These are phyloP conservation scores for Aramus guarauna DNA, from an alignment of 2,113 vertebrate genomes.

Conservation along the genomic window DNA sequence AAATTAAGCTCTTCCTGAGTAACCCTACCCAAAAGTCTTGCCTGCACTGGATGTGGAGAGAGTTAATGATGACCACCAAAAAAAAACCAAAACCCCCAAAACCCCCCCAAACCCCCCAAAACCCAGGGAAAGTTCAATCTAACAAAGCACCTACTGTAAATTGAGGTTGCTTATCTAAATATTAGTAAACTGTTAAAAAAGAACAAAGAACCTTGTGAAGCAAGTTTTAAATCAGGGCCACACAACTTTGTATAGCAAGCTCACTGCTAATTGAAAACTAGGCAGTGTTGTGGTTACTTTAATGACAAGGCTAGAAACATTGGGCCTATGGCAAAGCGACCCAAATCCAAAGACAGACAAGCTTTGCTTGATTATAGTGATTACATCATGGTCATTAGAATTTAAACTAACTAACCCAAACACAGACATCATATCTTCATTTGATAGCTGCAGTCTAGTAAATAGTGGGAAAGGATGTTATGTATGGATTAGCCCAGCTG, in stretches of 20 bases:
- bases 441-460: constrained; percentile 82
- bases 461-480: constrained; percentile 80
- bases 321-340: constrained; percentile 70
- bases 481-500: constrained; percentile 80
- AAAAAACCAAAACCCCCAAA: background rate
- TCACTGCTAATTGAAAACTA: constrained; percentile 68
- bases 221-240: constrained; percentile 57
- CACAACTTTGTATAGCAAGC: constrained; percentile 27
- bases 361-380: constrained; percentile 76
- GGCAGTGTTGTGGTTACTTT: constrained; percentile 74
- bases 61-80: background rate
- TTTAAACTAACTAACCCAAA: constrained; percentile 77
- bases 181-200: constrained; percentile 57
- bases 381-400: constrained; percentile 82
- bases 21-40: background rate
- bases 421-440: constrained; percentile 82
- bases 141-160: constrained; percentile 33
- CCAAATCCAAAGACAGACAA: constrained; percentile 73
- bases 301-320: constrained; percentile 68
- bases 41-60: background rate
- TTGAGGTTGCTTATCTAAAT: constrained; percentile 58
- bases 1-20: background rate
- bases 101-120: too few relatives aligned
- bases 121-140: background rate
- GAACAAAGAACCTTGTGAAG: constrained; percentile 46